Conservation (phyloP, 2,797 vertebrate species). For the Tapera naevia region DNA sequence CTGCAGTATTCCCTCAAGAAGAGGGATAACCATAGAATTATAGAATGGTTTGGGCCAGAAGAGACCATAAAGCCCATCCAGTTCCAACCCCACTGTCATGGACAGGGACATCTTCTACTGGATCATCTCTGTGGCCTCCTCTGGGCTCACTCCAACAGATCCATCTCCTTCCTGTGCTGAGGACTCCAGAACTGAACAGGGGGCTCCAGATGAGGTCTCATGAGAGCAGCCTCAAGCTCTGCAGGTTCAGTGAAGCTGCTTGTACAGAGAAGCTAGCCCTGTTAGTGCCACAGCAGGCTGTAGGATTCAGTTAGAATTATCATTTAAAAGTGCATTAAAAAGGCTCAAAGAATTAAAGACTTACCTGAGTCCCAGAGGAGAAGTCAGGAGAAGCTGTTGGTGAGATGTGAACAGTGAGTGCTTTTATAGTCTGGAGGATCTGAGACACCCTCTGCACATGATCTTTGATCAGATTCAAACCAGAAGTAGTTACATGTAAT, state of each 20-base stretch:
- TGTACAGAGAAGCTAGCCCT: background rate
- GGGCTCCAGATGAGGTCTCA: too few relatives aligned
- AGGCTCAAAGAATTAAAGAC: background rate
- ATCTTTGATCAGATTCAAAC: background rate
- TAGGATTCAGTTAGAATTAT: background rate
- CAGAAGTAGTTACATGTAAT: background rate
- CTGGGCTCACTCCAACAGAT: too few relatives aligned
- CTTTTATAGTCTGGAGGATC: background rate
- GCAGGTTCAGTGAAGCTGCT: background rate
- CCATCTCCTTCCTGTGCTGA: too few relatives aligned
- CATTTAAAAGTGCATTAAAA: background rate
- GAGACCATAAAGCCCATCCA: too few relatives aligned
- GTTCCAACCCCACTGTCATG: too few relatives aligned
- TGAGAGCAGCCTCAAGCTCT: background rate
- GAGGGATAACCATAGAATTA: background rate
- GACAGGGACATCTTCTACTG: too few relatives aligned
- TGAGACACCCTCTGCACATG: background rate
- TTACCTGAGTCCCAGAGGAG: background rate
- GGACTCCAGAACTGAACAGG: too few relatives aligned
- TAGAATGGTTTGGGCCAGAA: too few relatives aligned
- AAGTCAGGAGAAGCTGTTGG: background rate
- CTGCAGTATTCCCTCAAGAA: background rate
- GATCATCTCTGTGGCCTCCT: too few relatives aligned
- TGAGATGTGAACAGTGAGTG: background rate
- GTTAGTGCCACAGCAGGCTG: too few relatives aligned